Conservation (phyloP, 1,140 invertebrate species). For the Drosophila neocordata region DNA sequence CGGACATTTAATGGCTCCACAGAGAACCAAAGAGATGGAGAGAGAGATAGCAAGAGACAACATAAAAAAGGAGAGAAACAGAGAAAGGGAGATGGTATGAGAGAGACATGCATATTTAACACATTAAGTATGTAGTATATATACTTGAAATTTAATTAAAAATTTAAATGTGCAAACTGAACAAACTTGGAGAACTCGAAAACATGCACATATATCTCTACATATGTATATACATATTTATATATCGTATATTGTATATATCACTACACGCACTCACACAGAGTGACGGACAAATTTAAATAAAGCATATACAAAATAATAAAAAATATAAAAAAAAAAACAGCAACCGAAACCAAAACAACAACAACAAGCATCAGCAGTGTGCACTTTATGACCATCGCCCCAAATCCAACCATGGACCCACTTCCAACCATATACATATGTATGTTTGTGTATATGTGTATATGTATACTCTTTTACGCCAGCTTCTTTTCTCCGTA, state of each 20-base stretch:
- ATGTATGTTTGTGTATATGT: not conserved
- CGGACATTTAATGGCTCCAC: constrained; percentile 3
- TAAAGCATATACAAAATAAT: constrained; percentile 56
- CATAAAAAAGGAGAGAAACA: not conserved
- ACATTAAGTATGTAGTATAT: constrained; percentile 26
- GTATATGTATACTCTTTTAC: not conserved
- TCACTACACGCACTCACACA: constrained; percentile 21
- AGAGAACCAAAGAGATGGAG: constrained; percentile 15
- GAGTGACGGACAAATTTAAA: constrained; percentile 56
- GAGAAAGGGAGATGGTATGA: not conserved
- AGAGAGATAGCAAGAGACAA: not conserved
- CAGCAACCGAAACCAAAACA: constrained; percentile 27
- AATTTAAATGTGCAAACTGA: constrained; percentile 65
- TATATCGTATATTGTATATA: constrained; percentile 19
- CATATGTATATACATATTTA: not conserved
- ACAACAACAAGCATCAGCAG: not conserved
- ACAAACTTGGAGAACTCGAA: constrained; percentile 15
- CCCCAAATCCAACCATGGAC: constrained; percentile 1
- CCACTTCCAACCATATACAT: not conserved
- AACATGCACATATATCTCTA: not conserved
- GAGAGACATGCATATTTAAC: constrained; percentile 51
- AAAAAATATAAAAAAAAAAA: constrained; percentile 34
- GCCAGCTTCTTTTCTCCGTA: constrained; percentile 34
- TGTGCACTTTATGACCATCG: constrained; percentile 67
- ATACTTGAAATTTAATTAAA: constrained; percentile 77